Evolutionary conservation across 2,113 vertebrate genomes (phyloP).

Genomic region (Ictalurus furcatus): DNA sequence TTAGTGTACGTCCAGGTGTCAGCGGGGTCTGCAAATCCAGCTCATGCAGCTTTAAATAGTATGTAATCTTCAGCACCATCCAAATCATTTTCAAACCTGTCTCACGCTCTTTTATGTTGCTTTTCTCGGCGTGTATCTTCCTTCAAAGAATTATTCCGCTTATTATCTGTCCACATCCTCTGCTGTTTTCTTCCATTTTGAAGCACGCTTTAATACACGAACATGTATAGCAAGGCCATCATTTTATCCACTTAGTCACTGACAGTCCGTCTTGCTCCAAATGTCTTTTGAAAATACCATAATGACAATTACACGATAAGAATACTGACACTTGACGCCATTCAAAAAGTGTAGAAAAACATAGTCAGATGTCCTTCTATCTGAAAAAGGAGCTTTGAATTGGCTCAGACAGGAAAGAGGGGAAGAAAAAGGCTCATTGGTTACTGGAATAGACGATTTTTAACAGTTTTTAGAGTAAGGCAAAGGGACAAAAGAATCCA

Average conservation of each 20-base stretch:
- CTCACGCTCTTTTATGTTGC: background rate
- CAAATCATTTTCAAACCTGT: background rate
- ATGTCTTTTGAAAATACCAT: slow-evolving; percentile 14
- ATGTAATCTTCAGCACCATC: slow-evolving; percentile 21
- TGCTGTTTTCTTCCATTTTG: background rate
- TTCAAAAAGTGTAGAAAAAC: slow-evolving; percentile 59
- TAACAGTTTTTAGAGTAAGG: slow-evolving; percentile 57
- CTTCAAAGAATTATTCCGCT: background rate
- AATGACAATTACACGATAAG: slow-evolving; percentile 67
- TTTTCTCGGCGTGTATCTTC: background rate
- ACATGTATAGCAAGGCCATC: slow-evolving; percentile 5
- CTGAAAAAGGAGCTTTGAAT: slow-evolving; percentile 6
- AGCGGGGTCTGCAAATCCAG: background rate
- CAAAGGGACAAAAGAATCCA: slow-evolving; percentile 32
- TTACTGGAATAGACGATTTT: slow-evolving; percentile 52
- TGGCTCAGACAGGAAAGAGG: slow-evolving; percentile 29
- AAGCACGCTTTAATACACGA: slow-evolving; percentile 25
- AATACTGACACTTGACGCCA: slow-evolving; percentile 70
- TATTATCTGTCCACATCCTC: background rate
- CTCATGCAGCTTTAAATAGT: slow-evolving; percentile 3
- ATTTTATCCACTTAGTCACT: background rate
- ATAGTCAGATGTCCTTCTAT: slow-evolving; percentile 14
- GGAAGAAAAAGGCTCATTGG: background rate
- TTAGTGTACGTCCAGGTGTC: background rate
- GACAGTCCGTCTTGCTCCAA: slow-evolving; percentile 2